Conservation (phyloP, 2,113 vertebrate genomes). For the Grantiella picta region DNA sequence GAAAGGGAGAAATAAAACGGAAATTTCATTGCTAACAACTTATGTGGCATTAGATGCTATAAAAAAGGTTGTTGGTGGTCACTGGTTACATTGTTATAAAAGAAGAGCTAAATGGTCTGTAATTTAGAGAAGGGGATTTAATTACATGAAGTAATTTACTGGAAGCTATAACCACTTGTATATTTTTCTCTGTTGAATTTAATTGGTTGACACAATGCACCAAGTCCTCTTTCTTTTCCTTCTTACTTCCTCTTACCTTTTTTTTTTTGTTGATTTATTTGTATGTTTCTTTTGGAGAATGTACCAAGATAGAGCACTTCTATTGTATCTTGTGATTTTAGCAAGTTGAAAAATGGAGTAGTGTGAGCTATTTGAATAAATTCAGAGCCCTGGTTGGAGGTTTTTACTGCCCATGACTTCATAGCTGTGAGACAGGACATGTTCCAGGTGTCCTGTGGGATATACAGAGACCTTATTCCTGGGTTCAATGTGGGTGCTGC, state of each 20-base stretch:
- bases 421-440: fast-evolving
- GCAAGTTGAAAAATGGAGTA: not conserved
- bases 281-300: not conserved
- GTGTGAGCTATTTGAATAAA: not conserved
- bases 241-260: not conserved
- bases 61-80: slow-evolving; percentile 55
- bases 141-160: slow-evolving; percentile 65
- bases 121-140: slow-evolving; percentile 61
- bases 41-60: not conserved
- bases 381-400: not conserved
- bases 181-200: slow-evolving; percentile 15
- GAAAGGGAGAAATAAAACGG: slow-evolving; percentile 33
- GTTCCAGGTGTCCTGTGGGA: not conserved
- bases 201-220: slow-evolving; percentile 1
- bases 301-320: not conserved
- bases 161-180: slow-evolving; percentile 38
- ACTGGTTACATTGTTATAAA: slow-evolving; percentile 53
- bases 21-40: slow-evolving; percentile 33
- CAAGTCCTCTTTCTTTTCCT: not conserved
- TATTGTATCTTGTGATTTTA: not conserved
- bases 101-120: slow-evolving; percentile 55
- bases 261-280: not conserved
- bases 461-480: not conserved
- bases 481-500: fast-evolving
- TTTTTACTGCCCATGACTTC: not conserved